Percentiles rank a stretch among this genome's conserved stretches.
phyloP scores from a whole-genome alignment of 2,888 invertebrate species.

The Myathropa florea region DNA sequence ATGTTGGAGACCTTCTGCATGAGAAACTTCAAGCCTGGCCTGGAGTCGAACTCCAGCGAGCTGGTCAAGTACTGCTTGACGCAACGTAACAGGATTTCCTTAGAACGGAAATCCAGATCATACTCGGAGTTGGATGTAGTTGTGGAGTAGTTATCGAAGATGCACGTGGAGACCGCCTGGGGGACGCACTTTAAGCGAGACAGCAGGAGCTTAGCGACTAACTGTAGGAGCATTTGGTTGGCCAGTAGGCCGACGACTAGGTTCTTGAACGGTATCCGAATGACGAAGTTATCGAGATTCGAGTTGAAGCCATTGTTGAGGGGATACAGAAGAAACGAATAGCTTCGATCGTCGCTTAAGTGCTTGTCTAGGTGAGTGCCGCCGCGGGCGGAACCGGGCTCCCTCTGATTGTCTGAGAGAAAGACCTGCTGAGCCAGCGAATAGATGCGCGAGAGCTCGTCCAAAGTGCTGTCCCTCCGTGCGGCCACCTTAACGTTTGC shows the following conservation, averaged over 20 bases:
- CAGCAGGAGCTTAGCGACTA: constrained; percentile 92
- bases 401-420: constrained; percentile 83
- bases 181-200: constrained; percentile 87
- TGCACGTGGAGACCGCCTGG: constrained; percentile 81
- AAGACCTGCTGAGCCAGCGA: constrained; percentile 95
- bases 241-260: constrained; percentile 94
- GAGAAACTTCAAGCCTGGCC: constrained; percentile 95
- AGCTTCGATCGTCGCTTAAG: constrained; percentile 90
- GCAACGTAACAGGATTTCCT: constrained; percentile 87
- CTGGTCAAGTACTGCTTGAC: constrained; percentile 91
- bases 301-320: constrained; percentile 86
- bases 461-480: constrained; percentile 90
- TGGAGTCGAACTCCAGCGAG: constrained; percentile 92
- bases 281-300: constrained; percentile 89
- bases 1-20: constrained; percentile 95
- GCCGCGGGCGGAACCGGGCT: constrained; percentile 74
- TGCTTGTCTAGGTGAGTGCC: constrained; percentile 79
- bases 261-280: constrained; percentile 92
- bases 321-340: constrained; percentile 92
- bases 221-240: constrained; percentile 95
- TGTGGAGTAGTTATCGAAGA: constrained; percentile 80
- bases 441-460: constrained; percentile 91
- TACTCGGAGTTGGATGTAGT: constrained; percentile 80
- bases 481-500: constrained; percentile 97
- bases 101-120: constrained; percentile 80